Base-by-base conservation (phyloP, 2,113 vertebrate species). In the Stigmatopora nigra region DNA sequence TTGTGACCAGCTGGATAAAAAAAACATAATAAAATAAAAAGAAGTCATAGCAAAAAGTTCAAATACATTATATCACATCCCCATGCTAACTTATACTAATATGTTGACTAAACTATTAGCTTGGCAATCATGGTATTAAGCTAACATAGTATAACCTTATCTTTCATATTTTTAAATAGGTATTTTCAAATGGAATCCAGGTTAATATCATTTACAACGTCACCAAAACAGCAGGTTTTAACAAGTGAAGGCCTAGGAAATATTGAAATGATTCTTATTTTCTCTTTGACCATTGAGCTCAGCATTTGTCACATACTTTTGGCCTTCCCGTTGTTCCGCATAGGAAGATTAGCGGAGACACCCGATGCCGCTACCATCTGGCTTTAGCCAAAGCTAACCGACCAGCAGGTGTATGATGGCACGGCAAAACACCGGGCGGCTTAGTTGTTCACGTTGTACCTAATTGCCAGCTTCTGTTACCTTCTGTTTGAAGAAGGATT, bases 311-410 rank as follows among this genome's bases (percentile, higher is more conserved):
- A 1, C 61, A 16, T 15, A 2, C 65, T 47, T 22, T 48, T 60
- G 47, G 52, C 68, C 63, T 17, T 19, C 81, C 71, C 14, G 20
- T 78, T 74, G 81, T 75, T 80, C 73, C 70, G 80, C 71, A 65
- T 55, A 38, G 77, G 72, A 71, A 79, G 76, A 85, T 84, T 78
- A 85, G 47, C 79, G 59, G 63, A 71, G 83, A 86, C 84, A 86
- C 84, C 84, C 85, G 86, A 87, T 85, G 86, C 82, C 72, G 25
- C 31, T 51, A 70, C 87, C 87, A 85, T 85, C 87, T 87, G 86
- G 71, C 74, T 69, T 65, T 69, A 14, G 68, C 61, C 62, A 70
- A 76, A 73, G 70, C 25, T 31, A 31, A 3, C 73, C 59, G 72
- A 65, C 58, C 56, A 52, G 67, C 70, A 70, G 66, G 70, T 56